phyloP scores from a whole-genome alignment of 2,888 invertebrate species.

The Ichneumoninae sp. region DNA sequence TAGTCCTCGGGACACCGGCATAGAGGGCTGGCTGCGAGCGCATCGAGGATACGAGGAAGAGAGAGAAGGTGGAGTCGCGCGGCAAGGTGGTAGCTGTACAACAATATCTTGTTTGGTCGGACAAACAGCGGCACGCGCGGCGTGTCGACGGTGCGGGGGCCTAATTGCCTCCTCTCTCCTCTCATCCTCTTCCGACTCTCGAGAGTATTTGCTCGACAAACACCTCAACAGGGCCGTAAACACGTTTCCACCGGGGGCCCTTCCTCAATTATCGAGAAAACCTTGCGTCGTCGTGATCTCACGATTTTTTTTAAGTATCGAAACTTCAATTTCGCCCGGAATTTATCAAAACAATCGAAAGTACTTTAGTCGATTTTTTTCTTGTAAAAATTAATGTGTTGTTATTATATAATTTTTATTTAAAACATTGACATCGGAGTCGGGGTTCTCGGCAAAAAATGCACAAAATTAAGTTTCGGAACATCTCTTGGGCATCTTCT shows the following conservation, averaged over 20 bases:
- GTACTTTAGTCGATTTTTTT: too few relatives aligned
- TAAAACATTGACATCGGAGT: too few relatives aligned
- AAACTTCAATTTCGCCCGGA: too few relatives aligned
- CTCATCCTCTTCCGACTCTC: conserved; percentile 36
- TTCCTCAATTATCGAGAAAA: conserved; percentile 24
- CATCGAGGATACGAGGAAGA: conserved; percentile 35
- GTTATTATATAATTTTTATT: too few relatives aligned
- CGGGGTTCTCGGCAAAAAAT: too few relatives aligned
- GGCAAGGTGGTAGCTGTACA: conserved; percentile 62
- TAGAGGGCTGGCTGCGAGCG: conserved; percentile 21
- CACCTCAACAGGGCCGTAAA: conserved; percentile 65
- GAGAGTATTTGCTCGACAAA: conserved; percentile 72
- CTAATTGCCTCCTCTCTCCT: conserved; percentile 67
- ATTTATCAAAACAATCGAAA: too few relatives aligned
- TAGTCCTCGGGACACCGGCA: conserved; percentile 25
- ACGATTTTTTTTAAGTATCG: neutral
- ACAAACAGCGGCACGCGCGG: conserved; percentile 82
- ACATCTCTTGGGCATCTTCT: too few relatives aligned
- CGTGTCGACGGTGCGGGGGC: conserved; percentile 63
- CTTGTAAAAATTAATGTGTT: neutral
- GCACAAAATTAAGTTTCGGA: too few relatives aligned
- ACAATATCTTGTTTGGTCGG: conserved; percentile 82
- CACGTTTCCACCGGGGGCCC: conserved; percentile 39
- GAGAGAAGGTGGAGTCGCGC: conserved; percentile 13
- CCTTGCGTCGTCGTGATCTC: neutral